phyloP scores from a whole-genome alignment of 2,888 invertebrate genomes.

The Trichopoda pennipes region DNA sequence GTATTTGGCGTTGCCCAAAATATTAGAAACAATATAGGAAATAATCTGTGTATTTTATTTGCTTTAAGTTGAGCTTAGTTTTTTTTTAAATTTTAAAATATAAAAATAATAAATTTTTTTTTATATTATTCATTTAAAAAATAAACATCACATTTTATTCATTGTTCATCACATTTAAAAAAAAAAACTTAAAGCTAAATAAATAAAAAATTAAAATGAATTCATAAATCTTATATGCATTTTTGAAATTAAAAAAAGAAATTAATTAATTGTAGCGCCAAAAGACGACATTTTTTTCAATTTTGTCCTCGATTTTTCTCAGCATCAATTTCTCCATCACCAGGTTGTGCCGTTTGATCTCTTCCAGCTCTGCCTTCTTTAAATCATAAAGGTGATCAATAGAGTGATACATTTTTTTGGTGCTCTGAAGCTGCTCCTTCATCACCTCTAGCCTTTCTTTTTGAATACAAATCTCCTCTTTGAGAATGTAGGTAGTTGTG shows the following conservation, averaged over 20 bases:
- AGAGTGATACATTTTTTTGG: constrained; percentile 30
- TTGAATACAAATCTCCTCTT: too few species aligned
- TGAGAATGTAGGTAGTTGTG: constrained; percentile 1
- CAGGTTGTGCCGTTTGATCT: constrained; percentile 53
- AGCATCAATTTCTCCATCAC: constrained; percentile 44
- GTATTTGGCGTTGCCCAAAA: constrained; percentile 34
- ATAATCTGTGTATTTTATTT: constrained; percentile 16
- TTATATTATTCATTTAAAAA: constrained; percentile 36
- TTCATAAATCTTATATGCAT: constrained; percentile 29
- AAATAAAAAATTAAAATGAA: constrained; percentile 35
- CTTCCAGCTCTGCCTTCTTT: constrained; percentile 47
- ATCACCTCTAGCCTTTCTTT: constrained; percentile 35
- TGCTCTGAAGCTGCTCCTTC: constrained; percentile 45
- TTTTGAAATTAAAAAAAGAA: constrained; percentile 32
- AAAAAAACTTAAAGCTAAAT: constrained; percentile 40
- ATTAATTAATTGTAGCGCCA: constrained; percentile 41
- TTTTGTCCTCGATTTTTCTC: constrained; percentile 54
- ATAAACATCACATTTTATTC: constrained; percentile 37
- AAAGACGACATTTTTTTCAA: constrained; percentile 52
- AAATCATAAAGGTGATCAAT: constrained; percentile 47
- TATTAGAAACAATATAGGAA: constrained; percentile 37
- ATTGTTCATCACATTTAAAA: constrained; percentile 24
- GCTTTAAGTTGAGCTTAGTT: constrained; percentile 24
- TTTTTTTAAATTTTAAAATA: constrained; percentile 1
- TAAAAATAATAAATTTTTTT: constrained; percentile 26